These are phyloP conservation scores for Megastigmus dorsalis DNA, from an alignment of 2,888 invertebrate species.

Conservation along the genomic window DNA sequence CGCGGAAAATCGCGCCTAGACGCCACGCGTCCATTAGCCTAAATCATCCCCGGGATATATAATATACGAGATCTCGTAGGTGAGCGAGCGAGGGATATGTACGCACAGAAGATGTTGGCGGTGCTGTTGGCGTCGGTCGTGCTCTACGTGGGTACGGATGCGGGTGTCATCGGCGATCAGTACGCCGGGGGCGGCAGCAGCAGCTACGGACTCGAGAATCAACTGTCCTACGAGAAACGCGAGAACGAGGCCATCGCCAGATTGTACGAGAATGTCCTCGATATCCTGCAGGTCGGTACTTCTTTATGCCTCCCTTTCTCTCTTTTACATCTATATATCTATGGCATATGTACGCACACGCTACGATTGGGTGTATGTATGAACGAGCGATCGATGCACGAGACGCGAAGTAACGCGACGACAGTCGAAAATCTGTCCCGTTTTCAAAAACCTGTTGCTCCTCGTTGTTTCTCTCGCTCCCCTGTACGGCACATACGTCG, in stretches of 20 bases:
- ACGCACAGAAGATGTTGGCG: no score
- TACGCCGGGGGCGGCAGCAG: not conserved
- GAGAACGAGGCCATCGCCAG: slow-evolving; percentile 50
- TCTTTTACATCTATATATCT: no score
- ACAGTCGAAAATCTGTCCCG: no score
- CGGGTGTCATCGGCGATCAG: slow-evolving; percentile 14
- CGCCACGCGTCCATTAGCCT: no score
- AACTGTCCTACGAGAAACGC: slow-evolving; percentile 32
- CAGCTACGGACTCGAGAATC: slow-evolving; percentile 13
- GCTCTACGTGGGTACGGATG: no score
- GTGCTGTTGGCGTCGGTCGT: no score
- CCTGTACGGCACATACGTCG: no score
- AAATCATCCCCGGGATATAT: no score
- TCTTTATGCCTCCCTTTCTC: not conserved
- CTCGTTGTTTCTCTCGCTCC: not conserved
- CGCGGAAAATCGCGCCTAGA: no score
- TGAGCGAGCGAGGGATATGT: no score
- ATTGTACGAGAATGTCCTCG: slow-evolving; percentile 52
- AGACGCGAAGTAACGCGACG: no score
- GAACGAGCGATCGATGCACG: slow-evolving; percentile 3
- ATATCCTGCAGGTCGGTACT: slow-evolving; percentile 41
- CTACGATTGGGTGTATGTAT: not conserved
- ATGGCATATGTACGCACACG: not conserved
- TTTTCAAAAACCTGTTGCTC: slow-evolving; percentile 48
- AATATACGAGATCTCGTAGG: no score